phyloP scores from a whole-genome alignment of 2,888 invertebrate genomes.

The Hirudinaria manillensis region DNA sequence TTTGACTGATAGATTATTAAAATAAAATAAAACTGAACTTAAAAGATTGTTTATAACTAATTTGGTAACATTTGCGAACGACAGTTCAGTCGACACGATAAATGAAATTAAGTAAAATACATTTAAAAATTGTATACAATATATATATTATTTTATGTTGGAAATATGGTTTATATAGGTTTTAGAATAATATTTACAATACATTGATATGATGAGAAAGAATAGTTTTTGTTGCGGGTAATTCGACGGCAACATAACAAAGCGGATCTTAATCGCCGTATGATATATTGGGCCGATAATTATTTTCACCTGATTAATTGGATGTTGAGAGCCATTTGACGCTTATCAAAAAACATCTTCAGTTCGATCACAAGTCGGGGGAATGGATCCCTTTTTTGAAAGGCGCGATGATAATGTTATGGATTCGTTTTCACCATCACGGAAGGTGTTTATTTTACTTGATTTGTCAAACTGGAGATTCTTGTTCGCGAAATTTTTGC shows the following conservation, averaged over 20 bases:
- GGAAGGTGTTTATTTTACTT: neutral
- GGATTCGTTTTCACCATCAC: slow-evolving; percentile 9
- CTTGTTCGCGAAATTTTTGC: too few species aligned
- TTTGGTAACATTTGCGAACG: too few species aligned
- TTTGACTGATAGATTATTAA: too few species aligned
- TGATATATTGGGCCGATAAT: neutral
- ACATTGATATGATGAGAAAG: too few species aligned
- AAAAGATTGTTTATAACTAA: neutral
- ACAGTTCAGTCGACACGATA: too few species aligned
- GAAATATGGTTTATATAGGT: too few species aligned
- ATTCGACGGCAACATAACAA: slow-evolving; percentile 3
- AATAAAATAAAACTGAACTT: neutral
- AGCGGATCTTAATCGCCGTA: neutral
- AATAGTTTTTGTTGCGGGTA: slow-evolving; percentile 14
- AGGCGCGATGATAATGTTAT: neutral
- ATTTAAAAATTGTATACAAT: too few species aligned
- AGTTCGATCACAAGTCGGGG: neutral
- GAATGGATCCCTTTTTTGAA: slow-evolving; percentile 8
- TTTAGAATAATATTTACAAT: too few species aligned
- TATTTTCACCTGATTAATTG: neutral
- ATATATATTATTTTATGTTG: too few species aligned
- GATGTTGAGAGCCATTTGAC: neutral
- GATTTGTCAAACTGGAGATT: too few species aligned
- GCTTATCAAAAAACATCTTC: neutral
- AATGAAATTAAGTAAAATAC: too few species aligned